Evolutionary conservation across 2,113 vertebrate species (phyloP).

Genomic region (Pipra filicauda): DNA sequence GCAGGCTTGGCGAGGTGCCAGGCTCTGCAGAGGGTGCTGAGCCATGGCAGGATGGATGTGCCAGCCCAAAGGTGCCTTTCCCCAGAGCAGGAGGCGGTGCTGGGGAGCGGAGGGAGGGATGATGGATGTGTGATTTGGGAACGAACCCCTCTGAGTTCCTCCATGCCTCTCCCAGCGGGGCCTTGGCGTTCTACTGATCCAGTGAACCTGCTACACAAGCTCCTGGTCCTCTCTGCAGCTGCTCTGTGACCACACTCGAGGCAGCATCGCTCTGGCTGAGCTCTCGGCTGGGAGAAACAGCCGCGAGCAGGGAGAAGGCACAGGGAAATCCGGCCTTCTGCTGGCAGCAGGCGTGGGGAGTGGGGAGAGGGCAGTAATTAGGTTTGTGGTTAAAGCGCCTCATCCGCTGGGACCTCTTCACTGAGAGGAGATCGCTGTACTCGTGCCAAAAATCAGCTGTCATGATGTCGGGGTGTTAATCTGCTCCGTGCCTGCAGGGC

Average conservation of each 20-base stretch:
- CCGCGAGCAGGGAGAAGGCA: not conserved
- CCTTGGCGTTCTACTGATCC: not conserved
- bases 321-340: not conserved
- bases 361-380: not conserved
- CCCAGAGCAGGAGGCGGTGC: accelerated
- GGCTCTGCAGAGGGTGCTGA: not conserved
- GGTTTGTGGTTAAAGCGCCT: not conserved
- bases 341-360: not conserved
- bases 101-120: not conserved
- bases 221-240: not conserved
- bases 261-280: not conserved
- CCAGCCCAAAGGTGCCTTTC: not conserved
- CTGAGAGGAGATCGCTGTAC: not conserved
- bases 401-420: not conserved
- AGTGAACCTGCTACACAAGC: not conserved
- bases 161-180: not conserved
- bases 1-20: not conserved
- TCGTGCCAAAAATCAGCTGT: not conserved
- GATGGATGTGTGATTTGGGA: not conserved
- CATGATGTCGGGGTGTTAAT: accelerated
- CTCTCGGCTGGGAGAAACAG: not conserved
- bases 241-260: not conserved
- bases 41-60: not conserved
- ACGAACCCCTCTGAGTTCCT: not conserved
- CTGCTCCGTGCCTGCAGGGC: not conserved